Evolutionary conservation across 1,140 invertebrate genomes (phyloP).

Genomic region (Melipona quadrifasciata): DNA sequence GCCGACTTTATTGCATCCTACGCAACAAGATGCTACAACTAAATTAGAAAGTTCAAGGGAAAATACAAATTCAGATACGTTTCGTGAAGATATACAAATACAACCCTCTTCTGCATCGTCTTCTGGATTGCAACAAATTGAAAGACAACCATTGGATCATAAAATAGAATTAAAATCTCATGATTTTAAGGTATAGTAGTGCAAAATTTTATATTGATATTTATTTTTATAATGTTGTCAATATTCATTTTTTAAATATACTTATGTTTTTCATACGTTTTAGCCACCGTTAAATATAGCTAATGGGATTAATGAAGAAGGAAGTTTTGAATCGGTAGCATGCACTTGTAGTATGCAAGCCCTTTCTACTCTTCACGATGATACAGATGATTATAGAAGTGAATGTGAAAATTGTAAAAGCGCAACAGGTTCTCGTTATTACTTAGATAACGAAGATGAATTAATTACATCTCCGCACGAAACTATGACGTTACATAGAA

Average conservation of each 20-base stretch:
- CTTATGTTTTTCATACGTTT: slow-evolving; percentile 33
- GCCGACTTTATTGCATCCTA: slow-evolving; percentile 59
- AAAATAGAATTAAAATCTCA: slow-evolving; percentile 25
- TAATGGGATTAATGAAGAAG: slow-evolving; percentile 78
- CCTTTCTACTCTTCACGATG: slow-evolving; percentile 81
- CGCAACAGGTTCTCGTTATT: slow-evolving; percentile 85
- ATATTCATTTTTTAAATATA: no score
- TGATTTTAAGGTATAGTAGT: slow-evolving; percentile 57
- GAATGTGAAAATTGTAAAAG: slow-evolving; percentile 93
- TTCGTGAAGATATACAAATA: slow-evolving; percentile 57
- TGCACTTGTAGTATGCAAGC: slow-evolving; percentile 80
- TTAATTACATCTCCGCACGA: slow-evolving; percentile 83
- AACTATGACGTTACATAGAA: slow-evolving; percentile 87
- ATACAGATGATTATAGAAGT: slow-evolving; percentile 88
- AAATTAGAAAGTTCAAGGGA: slow-evolving; percentile 60
- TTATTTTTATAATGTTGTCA: background rate
- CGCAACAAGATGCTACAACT: slow-evolving; percentile 55
- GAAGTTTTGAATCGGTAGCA: slow-evolving; percentile 79
- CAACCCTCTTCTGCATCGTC: slow-evolving; percentile 37
- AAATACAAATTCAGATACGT: slow-evolving; percentile 23
- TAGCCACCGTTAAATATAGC: slow-evolving; percentile 75
- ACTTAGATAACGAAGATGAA: slow-evolving; percentile 84
- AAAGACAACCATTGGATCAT: slow-evolving; percentile 16
- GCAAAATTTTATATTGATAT: background rate
- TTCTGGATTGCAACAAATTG: slow-evolving; percentile 39